Evolutionary conservation across 2,888 invertebrate genomes (phyloP), one percentile per base, ranked within the genome.

Genomic region (Eulithis testata): DNA sequence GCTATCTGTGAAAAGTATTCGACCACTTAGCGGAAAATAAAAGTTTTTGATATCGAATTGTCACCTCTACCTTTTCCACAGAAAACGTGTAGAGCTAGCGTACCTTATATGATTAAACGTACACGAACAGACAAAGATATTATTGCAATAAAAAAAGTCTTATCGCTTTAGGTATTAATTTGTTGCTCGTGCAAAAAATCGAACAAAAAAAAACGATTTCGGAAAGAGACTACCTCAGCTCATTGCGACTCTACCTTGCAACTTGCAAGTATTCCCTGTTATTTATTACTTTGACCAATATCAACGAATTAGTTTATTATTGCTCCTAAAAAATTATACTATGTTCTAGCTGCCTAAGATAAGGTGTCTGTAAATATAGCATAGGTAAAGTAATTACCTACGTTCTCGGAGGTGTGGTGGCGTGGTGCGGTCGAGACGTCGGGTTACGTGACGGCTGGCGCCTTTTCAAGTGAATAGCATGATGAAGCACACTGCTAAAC

Each of bases 391-490:
- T 36, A 36, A 31, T 47, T 52, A n/a, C n/a, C n/a, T n/a, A 77
- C 45, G 74, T 14, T 69, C 66, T 70, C 65, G 62, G 65, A 66
- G 73, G 45, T 65, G 45, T 27, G 11, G 73, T 40, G 40, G 9
- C 12, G 64, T 70, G 65, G 12, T 70, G 55, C 73, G 71, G 69
- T 73, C 70, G 72, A 73, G 76, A 71, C 76, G 76, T 53, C 53
- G 37, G 89, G 88, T 85, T 85, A 85, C 84, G 85, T 86, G 82
- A 86, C 74, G 78, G 75, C 83, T 79, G 80, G 81, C 80, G 83
- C 82, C 87, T 82, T 87, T 85, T 86, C 82, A 88, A 89, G 85
- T 84, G 82, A 88, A 88, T 86, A 81, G 85, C 85, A 87, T 88
- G 86, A 86, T 85, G 75, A 65, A 72, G 61, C 70, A 72, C 78